Conservation (phyloP, 2,113 vertebrate genomes). For the Parotia lawesii region DNA sequence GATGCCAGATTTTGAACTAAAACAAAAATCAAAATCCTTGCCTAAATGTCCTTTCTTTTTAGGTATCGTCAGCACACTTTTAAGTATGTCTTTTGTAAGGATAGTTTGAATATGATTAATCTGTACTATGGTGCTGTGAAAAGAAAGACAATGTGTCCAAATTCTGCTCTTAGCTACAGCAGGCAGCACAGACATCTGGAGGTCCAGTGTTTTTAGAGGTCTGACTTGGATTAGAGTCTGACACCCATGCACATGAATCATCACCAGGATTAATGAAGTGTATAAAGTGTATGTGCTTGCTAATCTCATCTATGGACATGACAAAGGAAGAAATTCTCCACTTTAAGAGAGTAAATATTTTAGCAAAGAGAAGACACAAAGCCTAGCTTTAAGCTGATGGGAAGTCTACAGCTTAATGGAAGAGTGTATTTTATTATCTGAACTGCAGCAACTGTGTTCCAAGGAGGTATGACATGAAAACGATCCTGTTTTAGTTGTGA, state of each 20-base stretch:
- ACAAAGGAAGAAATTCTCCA: constrained; percentile 62
- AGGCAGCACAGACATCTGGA: constrained; percentile 28
- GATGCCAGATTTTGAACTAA: neutral
- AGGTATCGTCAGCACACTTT: neutral
- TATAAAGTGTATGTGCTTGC: constrained; percentile 20
- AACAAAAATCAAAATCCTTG: neutral
- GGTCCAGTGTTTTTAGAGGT: constrained; percentile 43
- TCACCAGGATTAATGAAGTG: constrained; percentile 35
- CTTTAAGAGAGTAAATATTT: constrained; percentile 38
- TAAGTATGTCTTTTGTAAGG: neutral
- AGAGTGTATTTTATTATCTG: neutral
- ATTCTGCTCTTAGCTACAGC: neutral
- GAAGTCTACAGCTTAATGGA: neutral
- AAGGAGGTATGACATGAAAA: neutral
- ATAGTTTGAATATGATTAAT: neutral
- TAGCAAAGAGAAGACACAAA: constrained; percentile 41
- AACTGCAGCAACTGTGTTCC: neutral
- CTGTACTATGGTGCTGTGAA: neutral
- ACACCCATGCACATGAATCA: neutral
- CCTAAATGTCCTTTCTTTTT: neutral
- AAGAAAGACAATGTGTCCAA: neutral
- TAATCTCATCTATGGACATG: constrained; percentile 28
- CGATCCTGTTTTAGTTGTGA: accelerated
- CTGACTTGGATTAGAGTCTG: constrained; percentile 42
- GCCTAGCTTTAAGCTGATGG: neutral